Evolutionary conservation across 2,113 vertebrate genomes (phyloP), one percentile per base, ranked within the genome.

Genomic region (Leptobrachium ailaonicum): DNA sequence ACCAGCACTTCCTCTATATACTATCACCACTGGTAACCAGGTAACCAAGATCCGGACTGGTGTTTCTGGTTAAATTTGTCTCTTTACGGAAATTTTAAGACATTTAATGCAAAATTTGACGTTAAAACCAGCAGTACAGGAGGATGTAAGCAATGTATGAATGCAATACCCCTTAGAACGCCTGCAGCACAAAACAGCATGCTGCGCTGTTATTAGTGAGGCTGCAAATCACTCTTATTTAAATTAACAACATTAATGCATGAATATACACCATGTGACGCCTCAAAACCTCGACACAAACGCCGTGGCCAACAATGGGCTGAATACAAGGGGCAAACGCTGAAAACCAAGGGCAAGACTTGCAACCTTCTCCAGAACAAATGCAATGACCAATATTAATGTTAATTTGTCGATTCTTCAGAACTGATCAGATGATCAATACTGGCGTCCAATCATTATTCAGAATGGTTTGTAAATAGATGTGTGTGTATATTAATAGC

Each of bases 161-260:
- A 64, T 12, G 20, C 43, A 66, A 64, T 56, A 45, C 41, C 53
- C 76, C 56, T 41, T 66, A 58, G 62, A 77, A 60, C 13, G 2
- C 10, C 47, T 41, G 66, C 20, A 71, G 83, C 60, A 67, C 2
- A 3, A 76, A 56, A 74, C 0, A 43, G 66, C 50, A 12, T 40
- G 40, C 11, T 62, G 20, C 67, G 50, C 44, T 73, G 62, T 75
- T 84, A 50, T 56, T 41, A 80, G 62, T 72, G 79, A 20, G 12
- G 8, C 58, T 71, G 54, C 41, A 63, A 63, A 71, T 75, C 58
- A 75, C 58, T 43, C 44, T 75, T 41, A 76, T 76, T 54, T 67
- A 76, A 50, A 3, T 41, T 76, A 63, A 76, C 74, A 76, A 76
- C 63, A 50, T 76, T 76, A 76, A 76, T 76, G 74, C 66, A 66